These are phyloP conservation scores for Rousettus leschenaultii DNA, from an alignment of 2,113 vertebrate genomes.

Conservation along the genomic window DNA sequence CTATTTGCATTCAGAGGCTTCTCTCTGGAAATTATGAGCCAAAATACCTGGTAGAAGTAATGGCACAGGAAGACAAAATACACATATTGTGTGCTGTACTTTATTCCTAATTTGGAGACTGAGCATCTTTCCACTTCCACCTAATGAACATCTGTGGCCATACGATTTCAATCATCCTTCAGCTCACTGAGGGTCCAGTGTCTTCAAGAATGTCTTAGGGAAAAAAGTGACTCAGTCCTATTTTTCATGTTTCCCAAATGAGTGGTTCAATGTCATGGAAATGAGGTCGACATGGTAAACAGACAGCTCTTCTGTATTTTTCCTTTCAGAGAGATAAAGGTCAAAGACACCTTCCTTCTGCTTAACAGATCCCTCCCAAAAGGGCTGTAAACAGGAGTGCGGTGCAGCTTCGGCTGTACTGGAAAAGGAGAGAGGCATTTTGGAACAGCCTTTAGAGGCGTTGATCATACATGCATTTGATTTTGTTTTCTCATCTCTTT, in stretches of 20 bases:
- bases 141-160: slow-evolving; percentile 55
- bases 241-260: slow-evolving; percentile 80
- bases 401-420: neutral
- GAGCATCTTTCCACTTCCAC: slow-evolving; percentile 72
- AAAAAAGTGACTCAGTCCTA: slow-evolving; percentile 36
- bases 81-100: neutral
- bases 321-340: slow-evolving; percentile 72
- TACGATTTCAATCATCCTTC: slow-evolving; percentile 75
- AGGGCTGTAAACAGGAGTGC: slow-evolving; percentile 48
- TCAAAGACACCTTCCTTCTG: slow-evolving; percentile 70
- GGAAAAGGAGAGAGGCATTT: slow-evolving; percentile 44
- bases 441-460: neutral
- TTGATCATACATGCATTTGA: neutral
- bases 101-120: slow-evolving; percentile 49
- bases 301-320: slow-evolving; percentile 63
- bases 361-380: slow-evolving; percentile 35
- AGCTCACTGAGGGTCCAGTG: slow-evolving; percentile 19
- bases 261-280: slow-evolving; percentile 68
- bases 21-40: slow-evolving; percentile 2
- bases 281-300: slow-evolving; percentile 63
- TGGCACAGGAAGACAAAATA: slow-evolving; percentile 1
- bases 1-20: neutral
- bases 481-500: slow-evolving; percentile 16
- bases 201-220: slow-evolving; percentile 68
- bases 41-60: slow-evolving; percentile 52